A percentile compares a stretch with the other conserved stretches of the same genome.
Conservation (phyloP, 1,140 invertebrate species). For the Microplitis demolitor region DNA sequence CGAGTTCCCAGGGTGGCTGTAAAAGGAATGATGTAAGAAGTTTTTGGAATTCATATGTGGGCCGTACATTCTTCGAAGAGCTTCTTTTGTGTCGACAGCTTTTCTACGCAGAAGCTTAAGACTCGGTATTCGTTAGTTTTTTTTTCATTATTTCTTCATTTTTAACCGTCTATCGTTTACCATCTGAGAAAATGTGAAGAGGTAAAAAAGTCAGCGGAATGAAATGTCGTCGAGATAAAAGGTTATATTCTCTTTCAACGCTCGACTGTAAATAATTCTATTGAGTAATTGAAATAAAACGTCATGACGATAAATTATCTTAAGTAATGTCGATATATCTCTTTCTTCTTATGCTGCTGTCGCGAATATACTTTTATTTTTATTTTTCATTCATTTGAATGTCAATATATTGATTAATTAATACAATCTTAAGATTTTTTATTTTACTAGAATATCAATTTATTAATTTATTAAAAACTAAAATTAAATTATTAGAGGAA, state of each 20-base stretch:
- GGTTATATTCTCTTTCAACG: background rate
- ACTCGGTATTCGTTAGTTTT: background rate
- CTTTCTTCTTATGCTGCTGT: background rate
- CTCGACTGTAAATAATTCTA: background rate
- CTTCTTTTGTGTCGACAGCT: background rate
- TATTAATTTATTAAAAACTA: too few relatives aligned
- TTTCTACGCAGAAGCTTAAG: background rate
- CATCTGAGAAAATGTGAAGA: background rate
- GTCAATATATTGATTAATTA: background rate
- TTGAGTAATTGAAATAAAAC: conserved; percentile 11
- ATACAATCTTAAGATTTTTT: too few relatives aligned
- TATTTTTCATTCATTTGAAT: background rate
- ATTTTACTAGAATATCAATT: background rate
- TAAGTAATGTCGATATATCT: conserved; percentile 11
- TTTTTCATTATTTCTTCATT: background rate
- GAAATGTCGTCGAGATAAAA: background rate
- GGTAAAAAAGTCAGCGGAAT: background rate
- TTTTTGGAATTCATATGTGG: too few relatives aligned
- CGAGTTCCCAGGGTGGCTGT: too few relatives aligned
- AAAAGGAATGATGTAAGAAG: too few relatives aligned
- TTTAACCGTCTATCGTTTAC: background rate
- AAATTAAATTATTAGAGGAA: too few relatives aligned
- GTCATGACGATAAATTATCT: conserved; percentile 1
- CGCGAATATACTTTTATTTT: background rate
- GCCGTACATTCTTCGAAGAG: too few relatives aligned